Evolutionary conservation across 2,113 vertebrate species (phyloP).

Genomic region (Verasper variegatus): DNA sequence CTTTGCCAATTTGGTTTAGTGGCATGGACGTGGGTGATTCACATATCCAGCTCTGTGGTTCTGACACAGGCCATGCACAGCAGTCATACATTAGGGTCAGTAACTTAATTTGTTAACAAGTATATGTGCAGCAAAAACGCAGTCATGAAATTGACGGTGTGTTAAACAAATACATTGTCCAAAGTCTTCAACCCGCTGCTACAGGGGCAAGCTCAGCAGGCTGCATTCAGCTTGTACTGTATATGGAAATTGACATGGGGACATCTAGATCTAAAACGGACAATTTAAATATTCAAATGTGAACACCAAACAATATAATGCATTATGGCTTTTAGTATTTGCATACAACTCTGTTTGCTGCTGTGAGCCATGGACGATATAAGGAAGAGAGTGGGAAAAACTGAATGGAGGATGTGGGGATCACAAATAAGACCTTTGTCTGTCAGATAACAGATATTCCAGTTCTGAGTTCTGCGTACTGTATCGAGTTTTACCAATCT

Average conservation of each 20-base stretch:
- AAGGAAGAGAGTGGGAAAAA: slow-evolving; percentile 32
- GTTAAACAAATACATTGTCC: slow-evolving; percentile 5
- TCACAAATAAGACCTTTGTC: slow-evolving; percentile 70
- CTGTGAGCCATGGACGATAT: slow-evolving; percentile 44
- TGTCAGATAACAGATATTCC: slow-evolving; percentile 1
- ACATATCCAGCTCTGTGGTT: slow-evolving; percentile 43
- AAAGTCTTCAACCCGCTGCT: slow-evolving; percentile 39
- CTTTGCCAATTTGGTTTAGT: slow-evolving; percentile 78
- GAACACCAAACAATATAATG: slow-evolving; percentile 78
- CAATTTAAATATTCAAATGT: slow-evolving; percentile 86
- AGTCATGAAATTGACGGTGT: slow-evolving; percentile 11
- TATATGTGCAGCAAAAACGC: slow-evolving; percentile 32
- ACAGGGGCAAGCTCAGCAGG: slow-evolving; percentile 56
- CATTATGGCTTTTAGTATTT: slow-evolving; percentile 77
- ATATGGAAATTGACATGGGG: slow-evolving; percentile 78
- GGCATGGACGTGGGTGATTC: slow-evolving; percentile 72
- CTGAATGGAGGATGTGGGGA: slow-evolving; percentile 21
- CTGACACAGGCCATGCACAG: slow-evolving; percentile 39
- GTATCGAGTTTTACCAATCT: no score
- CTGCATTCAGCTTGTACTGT: slow-evolving; percentile 28
- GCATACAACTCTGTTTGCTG: slow-evolving; percentile 82
- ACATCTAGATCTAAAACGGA: slow-evolving; percentile 80
- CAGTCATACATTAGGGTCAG: slow-evolving; percentile 43
- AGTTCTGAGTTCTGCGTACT: no score
- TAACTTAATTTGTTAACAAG: slow-evolving; percentile 53